phyloP scores from a whole-genome alignment of 2,113 vertebrate species.

The Thalassoma bifasciatum region DNA sequence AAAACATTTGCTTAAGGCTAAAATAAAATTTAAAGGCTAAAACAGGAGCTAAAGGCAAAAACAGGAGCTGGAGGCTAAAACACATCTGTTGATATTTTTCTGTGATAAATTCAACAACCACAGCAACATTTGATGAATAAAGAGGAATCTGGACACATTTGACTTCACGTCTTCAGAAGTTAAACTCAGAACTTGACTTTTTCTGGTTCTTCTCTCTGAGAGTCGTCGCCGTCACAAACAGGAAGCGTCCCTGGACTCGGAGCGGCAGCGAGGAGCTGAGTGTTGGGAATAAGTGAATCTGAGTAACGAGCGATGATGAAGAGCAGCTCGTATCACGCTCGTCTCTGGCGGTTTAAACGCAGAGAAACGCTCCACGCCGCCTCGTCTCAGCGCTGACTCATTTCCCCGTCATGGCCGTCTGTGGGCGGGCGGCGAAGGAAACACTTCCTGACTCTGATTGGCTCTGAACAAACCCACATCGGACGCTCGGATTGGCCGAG shows the following conservation, averaged over 20 bases:
- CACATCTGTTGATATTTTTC: no score
- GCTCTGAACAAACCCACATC: slow-evolving; percentile 61
- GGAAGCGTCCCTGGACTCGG: slow-evolving; percentile 4
- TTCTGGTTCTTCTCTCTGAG: neutral
- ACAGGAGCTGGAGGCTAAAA: no score
- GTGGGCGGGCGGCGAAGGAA: slow-evolving; percentile 38
- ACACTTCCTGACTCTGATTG: slow-evolving; percentile 63
- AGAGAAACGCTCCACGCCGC: slow-evolving; percentile 4
- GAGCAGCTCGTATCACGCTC: neutral
- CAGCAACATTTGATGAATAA: no score
- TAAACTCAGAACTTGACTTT: no score
- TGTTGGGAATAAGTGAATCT: neutral
- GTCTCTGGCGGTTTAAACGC: neutral
- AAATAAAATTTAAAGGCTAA: no score
- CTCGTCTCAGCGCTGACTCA: slow-evolving; percentile 30
- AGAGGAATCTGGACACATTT: no score
- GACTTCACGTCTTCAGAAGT: no score
- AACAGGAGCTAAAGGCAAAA: no score
- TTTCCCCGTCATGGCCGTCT: slow-evolving; percentile 38
- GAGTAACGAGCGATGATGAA: slow-evolving; percentile 44
- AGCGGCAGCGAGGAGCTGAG: neutral
- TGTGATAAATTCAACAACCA: no score
- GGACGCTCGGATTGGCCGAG: slow-evolving; percentile 66
- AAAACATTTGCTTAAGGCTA: no score
- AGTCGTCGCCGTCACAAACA: neutral